Conservation (phyloP, 2,113 vertebrate species). For the Gracilinanus agilis region DNA sequence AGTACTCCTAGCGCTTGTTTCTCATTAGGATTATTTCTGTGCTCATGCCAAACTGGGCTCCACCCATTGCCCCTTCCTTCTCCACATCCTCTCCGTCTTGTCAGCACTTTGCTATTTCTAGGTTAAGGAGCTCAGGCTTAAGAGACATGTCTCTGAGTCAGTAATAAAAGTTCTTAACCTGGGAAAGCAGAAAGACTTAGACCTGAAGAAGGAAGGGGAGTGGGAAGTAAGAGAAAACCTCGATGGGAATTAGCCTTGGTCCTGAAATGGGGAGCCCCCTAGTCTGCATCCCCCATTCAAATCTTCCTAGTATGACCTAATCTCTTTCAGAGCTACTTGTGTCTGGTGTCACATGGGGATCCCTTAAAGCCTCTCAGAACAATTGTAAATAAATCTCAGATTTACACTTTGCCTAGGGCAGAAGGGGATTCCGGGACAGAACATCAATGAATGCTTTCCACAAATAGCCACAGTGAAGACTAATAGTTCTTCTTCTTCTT, state of each 20-base stretch:
- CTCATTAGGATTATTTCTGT: neutral
- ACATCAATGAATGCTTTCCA: neutral
- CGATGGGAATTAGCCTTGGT: neutral
- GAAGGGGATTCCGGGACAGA: neutral
- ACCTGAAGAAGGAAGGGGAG: neutral
- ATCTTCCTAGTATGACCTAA: conserved; percentile 71
- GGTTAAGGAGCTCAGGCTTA: conserved; percentile 64
- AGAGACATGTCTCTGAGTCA: neutral
- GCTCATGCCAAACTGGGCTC: neutral
- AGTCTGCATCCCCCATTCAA: neutral
- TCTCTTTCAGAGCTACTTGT: conserved; percentile 60
- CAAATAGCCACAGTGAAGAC: neutral
- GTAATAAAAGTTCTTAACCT: conserved; percentile 54
- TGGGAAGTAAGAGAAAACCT: neutral
- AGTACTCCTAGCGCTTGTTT: neutral
- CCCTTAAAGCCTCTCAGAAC: conserved; percentile 51
- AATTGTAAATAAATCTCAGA: conserved; percentile 18
- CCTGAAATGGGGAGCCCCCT: neutral
- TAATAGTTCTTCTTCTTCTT: neutral
- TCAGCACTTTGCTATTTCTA: conserved; percentile 56
- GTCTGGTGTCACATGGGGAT: conserved; percentile 67
- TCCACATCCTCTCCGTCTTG: neutral
- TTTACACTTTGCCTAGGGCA: neutral
- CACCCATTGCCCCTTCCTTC: neutral
- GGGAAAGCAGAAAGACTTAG: conserved; percentile 36